phyloP scores from a whole-genome alignment of 35 echinoderm and acorn worm species.

The Patiria miniata region DNA sequence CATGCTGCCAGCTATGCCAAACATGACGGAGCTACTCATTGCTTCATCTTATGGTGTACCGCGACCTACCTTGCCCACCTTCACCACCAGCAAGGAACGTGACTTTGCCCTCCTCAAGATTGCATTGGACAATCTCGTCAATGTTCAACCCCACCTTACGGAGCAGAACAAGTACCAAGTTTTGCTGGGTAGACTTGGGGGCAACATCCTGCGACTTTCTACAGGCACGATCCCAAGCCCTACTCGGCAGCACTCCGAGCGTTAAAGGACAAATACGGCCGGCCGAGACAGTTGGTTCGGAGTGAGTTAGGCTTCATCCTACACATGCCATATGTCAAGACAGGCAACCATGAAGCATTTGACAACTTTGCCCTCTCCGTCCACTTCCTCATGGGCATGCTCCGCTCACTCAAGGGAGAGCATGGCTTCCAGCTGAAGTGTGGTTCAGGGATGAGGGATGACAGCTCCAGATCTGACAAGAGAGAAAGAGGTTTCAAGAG shows the following conservation, averaged over 20 bases:
- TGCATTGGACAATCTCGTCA: slow-evolving; percentile 1
- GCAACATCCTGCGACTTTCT: background rate
- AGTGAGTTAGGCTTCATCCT: no score
- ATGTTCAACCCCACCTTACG: background rate
- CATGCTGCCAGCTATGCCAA: background rate
- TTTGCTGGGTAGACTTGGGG: background rate
- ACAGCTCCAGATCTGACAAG: no score
- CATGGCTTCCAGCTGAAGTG: no score
- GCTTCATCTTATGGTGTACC: background rate
- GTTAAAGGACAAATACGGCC: slow-evolving; percentile 12
- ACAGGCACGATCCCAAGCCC: background rate
- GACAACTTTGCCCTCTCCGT: no score
- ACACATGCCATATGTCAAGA: no score
- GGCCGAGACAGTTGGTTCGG: background rate
- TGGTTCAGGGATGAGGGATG: no score
- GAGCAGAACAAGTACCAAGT: slow-evolving; percentile 23
- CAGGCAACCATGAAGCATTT: no score
- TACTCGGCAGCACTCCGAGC: background rate
- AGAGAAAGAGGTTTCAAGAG: no score
- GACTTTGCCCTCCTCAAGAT: slow-evolving; percentile 26
- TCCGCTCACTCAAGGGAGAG: no score
- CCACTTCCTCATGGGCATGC: no score
- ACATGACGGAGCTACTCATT: background rate
- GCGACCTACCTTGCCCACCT: background rate
- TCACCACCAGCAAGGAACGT: background rate